Evolutionary conservation across 2,888 invertebrate genomes (phyloP).

Genomic region (Cataglyphis cursor): DNA sequence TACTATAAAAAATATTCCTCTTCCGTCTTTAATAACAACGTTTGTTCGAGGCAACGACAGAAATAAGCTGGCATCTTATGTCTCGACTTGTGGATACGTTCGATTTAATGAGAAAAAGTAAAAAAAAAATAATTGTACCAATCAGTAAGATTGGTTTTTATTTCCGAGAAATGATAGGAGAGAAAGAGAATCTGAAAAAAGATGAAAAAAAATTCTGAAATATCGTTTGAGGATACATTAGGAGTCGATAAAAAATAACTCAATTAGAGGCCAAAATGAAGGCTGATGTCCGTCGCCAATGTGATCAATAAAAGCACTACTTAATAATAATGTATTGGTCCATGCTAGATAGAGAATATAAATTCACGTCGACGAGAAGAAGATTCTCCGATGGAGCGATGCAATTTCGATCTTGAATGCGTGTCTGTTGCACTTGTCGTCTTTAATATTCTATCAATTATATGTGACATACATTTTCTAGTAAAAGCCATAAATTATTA

Average conservation of each 20-base stretch:
- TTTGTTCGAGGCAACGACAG: background rate
- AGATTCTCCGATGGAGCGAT: constrained; percentile 27
- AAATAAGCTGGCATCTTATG: background rate
- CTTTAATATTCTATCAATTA: background rate
- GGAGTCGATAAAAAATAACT: constrained; percentile 57
- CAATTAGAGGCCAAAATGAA: constrained; percentile 65
- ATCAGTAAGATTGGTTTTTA: background rate
- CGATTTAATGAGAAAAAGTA: background rate
- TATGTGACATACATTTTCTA: background rate
- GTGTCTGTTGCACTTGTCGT: constrained; percentile 56
- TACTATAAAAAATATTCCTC: constrained; percentile 6
- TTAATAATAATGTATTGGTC: constrained; percentile 60
- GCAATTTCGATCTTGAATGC: constrained; percentile 36
- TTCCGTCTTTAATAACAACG: background rate
- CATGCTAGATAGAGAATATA: constrained; percentile 57
- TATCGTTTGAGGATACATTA: background rate
- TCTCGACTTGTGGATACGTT: background rate
- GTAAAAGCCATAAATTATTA: constrained; percentile 9
- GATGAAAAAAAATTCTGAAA: constrained; percentile 8
- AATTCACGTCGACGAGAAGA: constrained; percentile 62
- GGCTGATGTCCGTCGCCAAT: constrained; percentile 53
- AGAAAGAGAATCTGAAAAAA: background rate
- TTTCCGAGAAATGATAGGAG: background rate
- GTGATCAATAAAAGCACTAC: constrained; percentile 43
- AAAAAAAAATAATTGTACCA: background rate